A percentile compares a stretch with the other conserved stretches of the same genome.
phyloP scores from a whole-genome alignment of 2,888 invertebrate genomes.

The Tachina lurida region DNA sequence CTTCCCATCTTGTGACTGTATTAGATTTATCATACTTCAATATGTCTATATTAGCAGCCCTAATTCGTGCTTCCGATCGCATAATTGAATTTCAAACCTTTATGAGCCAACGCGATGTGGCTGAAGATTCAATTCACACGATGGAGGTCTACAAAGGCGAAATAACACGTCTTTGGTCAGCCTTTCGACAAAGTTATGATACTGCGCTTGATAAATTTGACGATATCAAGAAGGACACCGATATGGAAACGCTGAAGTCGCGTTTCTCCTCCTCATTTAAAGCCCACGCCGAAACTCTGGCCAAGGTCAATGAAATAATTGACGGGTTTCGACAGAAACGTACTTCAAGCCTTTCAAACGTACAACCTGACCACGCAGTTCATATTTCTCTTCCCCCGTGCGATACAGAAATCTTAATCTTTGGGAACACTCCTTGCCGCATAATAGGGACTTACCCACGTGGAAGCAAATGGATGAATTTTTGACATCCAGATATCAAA shows the following conservation, averaged over 20 bases:
- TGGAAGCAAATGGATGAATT: too few species aligned
- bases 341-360: not conserved
- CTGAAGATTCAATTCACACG: not conserved
- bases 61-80: not conserved
- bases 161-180: not conserved
- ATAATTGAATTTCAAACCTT: not conserved
- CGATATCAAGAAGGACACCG: not conserved
- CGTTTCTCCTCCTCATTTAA: not conserved
- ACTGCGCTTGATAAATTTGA: not conserved
- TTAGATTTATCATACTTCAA: not conserved
- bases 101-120: not conserved
- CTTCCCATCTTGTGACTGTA: too few species aligned
- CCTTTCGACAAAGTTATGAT: not conserved
- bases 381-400: not conserved
- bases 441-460: too few species aligned
- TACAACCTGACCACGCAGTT: not conserved
- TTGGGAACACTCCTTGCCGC: too few species aligned
- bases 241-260: not conserved
- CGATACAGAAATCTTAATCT: too few species aligned
- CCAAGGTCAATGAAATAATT: not conserved
- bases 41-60: not conserved
- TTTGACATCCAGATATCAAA: too few species aligned
- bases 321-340: not conserved
- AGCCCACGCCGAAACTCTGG: not conserved
- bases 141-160: not conserved